Evolutionary conservation across 2,113 vertebrate species (phyloP).

Genomic region (Bungarus multicinctus): DNA sequence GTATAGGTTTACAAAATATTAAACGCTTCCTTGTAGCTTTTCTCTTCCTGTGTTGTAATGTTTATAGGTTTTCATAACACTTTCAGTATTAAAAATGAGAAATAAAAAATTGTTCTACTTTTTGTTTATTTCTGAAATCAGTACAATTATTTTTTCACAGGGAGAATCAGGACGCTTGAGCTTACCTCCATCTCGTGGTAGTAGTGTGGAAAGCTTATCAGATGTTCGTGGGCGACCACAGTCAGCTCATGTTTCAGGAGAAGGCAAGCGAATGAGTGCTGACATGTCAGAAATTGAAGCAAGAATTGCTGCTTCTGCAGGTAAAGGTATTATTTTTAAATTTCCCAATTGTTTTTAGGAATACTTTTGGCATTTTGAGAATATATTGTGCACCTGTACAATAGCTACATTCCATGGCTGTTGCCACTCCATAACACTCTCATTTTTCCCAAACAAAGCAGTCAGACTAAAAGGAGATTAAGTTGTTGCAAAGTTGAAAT

Average conservation of each 20-base stretch:
- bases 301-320: conserved; percentile 83
- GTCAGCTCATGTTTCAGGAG: conserved; percentile 75
- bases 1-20: background rate
- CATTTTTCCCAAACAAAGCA: background rate
- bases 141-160: conserved; percentile 66
- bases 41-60: background rate
- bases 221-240: conserved; percentile 70
- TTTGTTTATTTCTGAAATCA: background rate
- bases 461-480: background rate
- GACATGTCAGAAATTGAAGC: conserved; percentile 95
- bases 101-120: background rate
- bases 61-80: background rate
- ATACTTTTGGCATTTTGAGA: background rate
- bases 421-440: background rate
- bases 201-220: conserved; percentile 92
- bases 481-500: background rate
- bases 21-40: background rate
- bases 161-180: conserved; percentile 83
- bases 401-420: background rate
- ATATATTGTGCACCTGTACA: background rate
- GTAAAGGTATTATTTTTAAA: conserved; percentile 69
- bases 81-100: background rate
- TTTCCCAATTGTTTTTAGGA: background rate
- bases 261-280: conserved; percentile 91
- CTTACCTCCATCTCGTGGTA: conserved; percentile 89